A percentile compares a stretch with the other conserved stretches of the same genome.
Evolutionary conservation across 2,888 invertebrate genomes (phyloP).

Genomic region (Ennomos erosarius): DNA sequence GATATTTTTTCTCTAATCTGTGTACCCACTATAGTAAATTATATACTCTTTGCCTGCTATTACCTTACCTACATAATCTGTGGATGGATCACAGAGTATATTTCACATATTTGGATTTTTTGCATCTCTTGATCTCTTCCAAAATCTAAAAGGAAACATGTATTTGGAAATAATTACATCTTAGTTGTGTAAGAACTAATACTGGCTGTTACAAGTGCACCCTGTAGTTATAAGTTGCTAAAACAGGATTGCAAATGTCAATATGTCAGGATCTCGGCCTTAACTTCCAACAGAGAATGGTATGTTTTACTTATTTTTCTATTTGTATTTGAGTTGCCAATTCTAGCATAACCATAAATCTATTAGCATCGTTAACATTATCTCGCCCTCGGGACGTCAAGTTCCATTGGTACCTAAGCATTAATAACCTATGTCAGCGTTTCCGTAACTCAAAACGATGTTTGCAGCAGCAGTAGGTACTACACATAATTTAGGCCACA

Average conservation of each 20-base stretch:
- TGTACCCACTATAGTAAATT: too few relatives aligned
- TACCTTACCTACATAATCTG: too few relatives aligned
- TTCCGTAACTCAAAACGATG: slow-evolving; percentile 14
- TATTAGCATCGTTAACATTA: not conserved
- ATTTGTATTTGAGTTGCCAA: not conserved
- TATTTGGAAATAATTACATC: slow-evolving; percentile 57
- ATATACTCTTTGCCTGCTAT: too few relatives aligned
- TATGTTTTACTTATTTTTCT: slow-evolving; percentile 51
- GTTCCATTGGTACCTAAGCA: not conserved
- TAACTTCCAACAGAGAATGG: slow-evolving; percentile 86
- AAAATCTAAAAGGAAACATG: slow-evolving; percentile 58
- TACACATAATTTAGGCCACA: not conserved
- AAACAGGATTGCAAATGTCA: slow-evolving; percentile 84
- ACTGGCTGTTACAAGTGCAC: slow-evolving; percentile 54
- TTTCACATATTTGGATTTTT: too few relatives aligned
- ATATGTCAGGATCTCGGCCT: slow-evolving; percentile 86
- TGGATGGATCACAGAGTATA: too few relatives aligned
- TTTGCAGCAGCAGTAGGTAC: slow-evolving; percentile 7
- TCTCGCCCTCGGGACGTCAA: not conserved
- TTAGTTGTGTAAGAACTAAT: slow-evolving; percentile 52
- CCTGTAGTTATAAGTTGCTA: slow-evolving; percentile 64
- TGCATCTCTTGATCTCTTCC: slow-evolving; percentile 65
- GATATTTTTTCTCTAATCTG: too few relatives aligned
- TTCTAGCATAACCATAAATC: too few relatives aligned
- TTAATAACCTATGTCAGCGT: slow-evolving; percentile 21